Conservation (phyloP, 2,797 vertebrate species). For the Anableps anableps region DNA sequence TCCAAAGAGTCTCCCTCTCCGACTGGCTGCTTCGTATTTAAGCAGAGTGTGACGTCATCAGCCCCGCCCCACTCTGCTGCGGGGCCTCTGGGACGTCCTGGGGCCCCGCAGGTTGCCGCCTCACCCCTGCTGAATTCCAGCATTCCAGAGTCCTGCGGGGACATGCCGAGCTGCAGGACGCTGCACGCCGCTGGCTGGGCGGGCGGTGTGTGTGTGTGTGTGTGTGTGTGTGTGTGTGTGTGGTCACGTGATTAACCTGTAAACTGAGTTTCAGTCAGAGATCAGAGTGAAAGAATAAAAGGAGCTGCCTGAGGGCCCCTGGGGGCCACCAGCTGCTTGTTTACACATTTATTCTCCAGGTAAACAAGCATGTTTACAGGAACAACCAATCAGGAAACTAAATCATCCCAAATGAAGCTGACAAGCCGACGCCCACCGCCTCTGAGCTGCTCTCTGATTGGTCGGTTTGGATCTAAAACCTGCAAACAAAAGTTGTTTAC, state of each 20-base stretch:
- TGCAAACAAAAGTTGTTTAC: background rate
- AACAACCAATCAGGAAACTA: background rate
- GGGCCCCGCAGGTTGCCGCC: background rate
- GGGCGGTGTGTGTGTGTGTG: background rate
- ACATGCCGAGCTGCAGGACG: constrained; percentile 6
- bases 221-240: background rate
- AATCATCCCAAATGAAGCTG: background rate
- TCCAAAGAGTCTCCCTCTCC: background rate
- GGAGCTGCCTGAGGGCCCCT: no score
- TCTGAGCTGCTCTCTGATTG: background rate
- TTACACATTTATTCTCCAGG: background rate
- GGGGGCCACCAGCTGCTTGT: no score
- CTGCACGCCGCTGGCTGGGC: background rate
- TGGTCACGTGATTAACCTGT: background rate
- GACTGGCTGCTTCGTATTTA: background rate
- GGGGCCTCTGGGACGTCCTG: background rate
- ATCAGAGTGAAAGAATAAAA: no score
- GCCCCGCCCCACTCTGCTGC: background rate
- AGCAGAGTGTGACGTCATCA: background rate
- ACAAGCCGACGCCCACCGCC: background rate
- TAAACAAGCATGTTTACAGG: background rate
- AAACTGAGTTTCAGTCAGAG: background rate
- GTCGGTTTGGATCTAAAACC: background rate
- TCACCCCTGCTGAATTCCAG: constrained; percentile 31
- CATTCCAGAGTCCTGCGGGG: constrained; percentile 49